Evolutionary conservation across 2,797 vertebrate genomes (phyloP).

Genomic region (Sebastolobus altivelis): DNA sequence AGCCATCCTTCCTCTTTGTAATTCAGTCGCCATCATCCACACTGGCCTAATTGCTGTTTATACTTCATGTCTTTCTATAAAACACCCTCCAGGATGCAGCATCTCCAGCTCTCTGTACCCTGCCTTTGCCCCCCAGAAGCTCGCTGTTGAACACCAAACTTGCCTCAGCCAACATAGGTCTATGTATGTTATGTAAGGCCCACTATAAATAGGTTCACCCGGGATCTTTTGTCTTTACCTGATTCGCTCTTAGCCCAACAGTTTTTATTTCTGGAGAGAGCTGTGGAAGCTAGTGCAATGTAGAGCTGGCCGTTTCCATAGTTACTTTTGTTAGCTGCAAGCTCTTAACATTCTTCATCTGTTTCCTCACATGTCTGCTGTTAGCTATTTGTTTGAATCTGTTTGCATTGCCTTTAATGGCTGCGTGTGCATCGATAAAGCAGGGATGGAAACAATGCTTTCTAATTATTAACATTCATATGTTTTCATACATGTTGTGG

Average conservation of each 20-base stretch:
- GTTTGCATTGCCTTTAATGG: slow-evolving; percentile 70
- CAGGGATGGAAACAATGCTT: slow-evolving; percentile 64
- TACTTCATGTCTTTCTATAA: slow-evolving; percentile 44
- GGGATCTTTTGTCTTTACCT: slow-evolving; percentile 93
- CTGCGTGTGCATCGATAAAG: slow-evolving; percentile 52
- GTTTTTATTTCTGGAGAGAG: slow-evolving; percentile 91
- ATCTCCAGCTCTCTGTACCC: slow-evolving; percentile 51
- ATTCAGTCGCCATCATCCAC: slow-evolving; percentile 36
- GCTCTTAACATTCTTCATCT: slow-evolving; percentile 87
- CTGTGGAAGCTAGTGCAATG: slow-evolving; percentile 87
- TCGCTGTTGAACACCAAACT: slow-evolving; percentile 73
- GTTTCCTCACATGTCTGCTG: slow-evolving; percentile 86
- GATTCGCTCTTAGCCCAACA: slow-evolving; percentile 90
- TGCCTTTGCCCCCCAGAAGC: slow-evolving; percentile 67
- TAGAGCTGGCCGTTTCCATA: slow-evolving; percentile 90
- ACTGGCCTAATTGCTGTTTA: slow-evolving; percentile 61
- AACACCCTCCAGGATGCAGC: slow-evolving; percentile 52
- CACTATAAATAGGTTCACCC: slow-evolving; percentile 90
- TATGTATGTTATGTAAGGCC: slow-evolving; percentile 89
- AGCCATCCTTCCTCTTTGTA: slow-evolving; percentile 44
- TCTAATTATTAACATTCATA: slow-evolving; percentile 66
- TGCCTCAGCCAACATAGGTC: slow-evolving; percentile 81
- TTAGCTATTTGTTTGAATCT: slow-evolving; percentile 81
- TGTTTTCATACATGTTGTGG: slow-evolving; percentile 50
- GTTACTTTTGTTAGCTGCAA: slow-evolving; percentile 90